Evolutionary conservation across 1,140 invertebrate species (phyloP).

Genomic region (Piezodorus guildinii): DNA sequence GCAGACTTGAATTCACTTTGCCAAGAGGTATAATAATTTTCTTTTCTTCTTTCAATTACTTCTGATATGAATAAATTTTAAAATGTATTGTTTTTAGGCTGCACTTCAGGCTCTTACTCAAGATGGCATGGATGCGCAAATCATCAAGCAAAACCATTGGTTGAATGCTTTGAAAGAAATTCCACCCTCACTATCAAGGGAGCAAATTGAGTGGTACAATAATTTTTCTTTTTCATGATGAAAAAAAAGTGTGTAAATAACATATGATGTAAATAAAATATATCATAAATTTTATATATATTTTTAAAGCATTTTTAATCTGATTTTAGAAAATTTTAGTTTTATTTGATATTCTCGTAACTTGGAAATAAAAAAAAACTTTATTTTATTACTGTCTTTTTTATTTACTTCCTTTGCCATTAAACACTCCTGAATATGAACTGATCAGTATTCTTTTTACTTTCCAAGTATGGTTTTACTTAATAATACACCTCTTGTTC

Average conservation of each 20-base stretch:
- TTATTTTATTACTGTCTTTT: too few relatives aligned
- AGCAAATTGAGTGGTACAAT: constrained; percentile 36
- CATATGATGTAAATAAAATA: too few relatives aligned
- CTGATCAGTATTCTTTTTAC: too few relatives aligned
- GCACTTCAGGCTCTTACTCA: constrained; percentile 50
- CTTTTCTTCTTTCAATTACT: not conserved
- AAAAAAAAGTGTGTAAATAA: not conserved
- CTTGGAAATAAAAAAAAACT: too few relatives aligned
- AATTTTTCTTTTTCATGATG: constrained; percentile 27
- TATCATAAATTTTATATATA: too few relatives aligned
- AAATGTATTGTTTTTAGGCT: constrained; percentile 35
- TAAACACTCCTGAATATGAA: too few relatives aligned
- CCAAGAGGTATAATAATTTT: constrained; percentile 42
- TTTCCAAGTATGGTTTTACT: too few relatives aligned
- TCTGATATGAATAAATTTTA: not conserved
- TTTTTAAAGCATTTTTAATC: too few relatives aligned
- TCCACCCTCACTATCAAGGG: constrained; percentile 39
- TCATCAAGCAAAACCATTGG: constrained; percentile 43
- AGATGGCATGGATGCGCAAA: constrained; percentile 37
- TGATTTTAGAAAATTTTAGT: too few relatives aligned
- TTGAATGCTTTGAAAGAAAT: constrained; percentile 38
- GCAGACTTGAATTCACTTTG: constrained; percentile 64
- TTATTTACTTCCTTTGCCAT: too few relatives aligned
- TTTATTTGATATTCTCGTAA: too few relatives aligned
- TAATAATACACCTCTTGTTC: too few relatives aligned